Percentiles rank a stretch among this genome's conserved stretches.
phyloP scores from a whole-genome alignment of 30 jellyfish, hydroid and myxozoan species.

The Turritopsis rubra region DNA sequence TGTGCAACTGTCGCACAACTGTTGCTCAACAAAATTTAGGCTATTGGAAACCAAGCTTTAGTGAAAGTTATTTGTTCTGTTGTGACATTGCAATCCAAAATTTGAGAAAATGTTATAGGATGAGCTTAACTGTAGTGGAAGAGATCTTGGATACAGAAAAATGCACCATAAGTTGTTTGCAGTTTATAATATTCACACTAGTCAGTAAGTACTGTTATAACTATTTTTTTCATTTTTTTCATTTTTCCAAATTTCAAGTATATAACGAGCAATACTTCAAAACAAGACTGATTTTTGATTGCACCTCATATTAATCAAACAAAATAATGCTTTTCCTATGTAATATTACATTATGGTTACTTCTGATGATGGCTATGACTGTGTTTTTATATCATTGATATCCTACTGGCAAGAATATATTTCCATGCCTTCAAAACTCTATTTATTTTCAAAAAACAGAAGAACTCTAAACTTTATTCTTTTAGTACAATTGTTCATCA shows the following conservation, averaged over 20 bases:
- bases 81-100: not conserved
- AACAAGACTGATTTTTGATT: not conserved
- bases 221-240: not conserved
- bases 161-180: constrained; percentile 14
- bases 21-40: too few relatives aligned
- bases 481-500: not conserved
- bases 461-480: too few relatives aligned
- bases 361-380: not conserved
- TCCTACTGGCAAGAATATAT: not conserved
- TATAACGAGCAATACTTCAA: not conserved
- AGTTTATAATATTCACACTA: not conserved
- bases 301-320: not conserved
- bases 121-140: not conserved
- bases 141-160: constrained; percentile 11
- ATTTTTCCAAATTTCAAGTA: not conserved
- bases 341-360: not conserved
- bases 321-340: not conserved
- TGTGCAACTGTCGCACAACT: too few relatives aligned
- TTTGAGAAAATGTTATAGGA: not conserved
- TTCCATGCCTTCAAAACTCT: not conserved
- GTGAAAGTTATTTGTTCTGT: not conserved
- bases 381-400: not conserved
- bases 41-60: too few relatives aligned
- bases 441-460: not conserved
- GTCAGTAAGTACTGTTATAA: constrained; percentile 9